phyloP scores from a whole-genome alignment of 2,888 invertebrate genomes.

The Mycalesis mineus region DNA sequence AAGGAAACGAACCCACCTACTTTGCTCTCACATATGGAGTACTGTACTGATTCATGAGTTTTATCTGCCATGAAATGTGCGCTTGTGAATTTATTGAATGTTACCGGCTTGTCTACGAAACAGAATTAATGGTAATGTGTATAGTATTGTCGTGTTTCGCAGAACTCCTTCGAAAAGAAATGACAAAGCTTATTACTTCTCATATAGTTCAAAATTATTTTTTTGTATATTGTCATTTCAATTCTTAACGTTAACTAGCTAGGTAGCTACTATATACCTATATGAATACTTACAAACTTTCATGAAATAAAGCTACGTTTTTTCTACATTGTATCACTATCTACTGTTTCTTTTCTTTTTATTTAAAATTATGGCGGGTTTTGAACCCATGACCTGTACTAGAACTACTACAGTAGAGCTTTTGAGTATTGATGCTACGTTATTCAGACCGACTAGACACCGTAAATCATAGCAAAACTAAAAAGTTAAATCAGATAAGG shows the following conservation, averaged over 20 bases:
- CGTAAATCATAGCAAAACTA: neutral
- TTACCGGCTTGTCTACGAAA: slow-evolving; percentile 53
- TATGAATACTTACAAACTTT: neutral
- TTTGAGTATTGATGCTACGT: too few relatives aligned
- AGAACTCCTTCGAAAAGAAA: too few relatives aligned
- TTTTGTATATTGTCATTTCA: neutral
- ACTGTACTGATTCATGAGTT: slow-evolving; percentile 74
- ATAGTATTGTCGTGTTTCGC: slow-evolving; percentile 4
- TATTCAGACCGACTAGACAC: neutral
- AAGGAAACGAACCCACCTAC: slow-evolving; percentile 61
- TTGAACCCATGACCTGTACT: too few relatives aligned
- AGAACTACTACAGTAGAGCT: too few relatives aligned
- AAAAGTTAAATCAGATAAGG: neutral
- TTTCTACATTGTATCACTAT: neutral
- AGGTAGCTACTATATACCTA: neutral
- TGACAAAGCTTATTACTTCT: neutral
- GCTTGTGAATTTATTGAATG: slow-evolving; percentile 65
- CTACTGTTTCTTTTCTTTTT: neutral
- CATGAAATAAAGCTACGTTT: neutral
- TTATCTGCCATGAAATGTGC: slow-evolving; percentile 75
- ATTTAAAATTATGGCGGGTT: neutral
- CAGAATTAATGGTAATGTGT: slow-evolving; percentile 54
- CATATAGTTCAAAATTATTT: too few relatives aligned
- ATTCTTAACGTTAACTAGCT: neutral
- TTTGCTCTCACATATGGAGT: slow-evolving; percentile 68